Percentiles rank a stretch among this genome's conserved stretches.
Evolutionary conservation across 2,113 vertebrate genomes (phyloP).

Genomic region (Cyprinodon variegatus): DNA sequence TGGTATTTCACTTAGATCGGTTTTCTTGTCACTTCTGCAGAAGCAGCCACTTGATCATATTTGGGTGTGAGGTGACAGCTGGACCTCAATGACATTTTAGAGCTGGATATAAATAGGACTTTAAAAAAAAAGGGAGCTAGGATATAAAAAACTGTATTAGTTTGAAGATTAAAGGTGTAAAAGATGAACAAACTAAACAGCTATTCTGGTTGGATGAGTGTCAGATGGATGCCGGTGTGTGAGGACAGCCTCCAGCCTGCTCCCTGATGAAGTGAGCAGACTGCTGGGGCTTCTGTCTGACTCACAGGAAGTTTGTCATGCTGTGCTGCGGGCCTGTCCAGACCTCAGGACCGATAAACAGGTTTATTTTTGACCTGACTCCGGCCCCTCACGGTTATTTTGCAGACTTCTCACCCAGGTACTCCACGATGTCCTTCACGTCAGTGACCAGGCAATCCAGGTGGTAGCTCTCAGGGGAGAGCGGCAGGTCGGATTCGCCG

Average conservation of each 20-base stretch:
- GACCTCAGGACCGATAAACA: constrained; percentile 32
- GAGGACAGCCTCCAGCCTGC: constrained; percentile 23
- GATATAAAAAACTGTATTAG: not conserved
- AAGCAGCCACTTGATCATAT: constrained; percentile 3
- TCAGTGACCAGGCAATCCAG: constrained; percentile 92
- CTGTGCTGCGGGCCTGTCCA: constrained; percentile 36
- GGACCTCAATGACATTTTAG: constrained; percentile 3
- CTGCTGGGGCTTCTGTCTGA: constrained; percentile 33
- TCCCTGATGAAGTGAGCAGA: constrained; percentile 32
- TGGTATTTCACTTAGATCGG: not conserved
- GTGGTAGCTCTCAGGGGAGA: constrained; percentile 87
- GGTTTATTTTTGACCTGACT: constrained; percentile 51
- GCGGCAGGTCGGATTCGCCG: constrained; percentile 92
- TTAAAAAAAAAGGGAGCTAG: not conserved
- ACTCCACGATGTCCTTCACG: constrained; percentile 96
- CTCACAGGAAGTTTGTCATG: constrained; percentile 60
- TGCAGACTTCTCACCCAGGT: constrained; percentile 82
- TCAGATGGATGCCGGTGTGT: constrained; percentile 35
- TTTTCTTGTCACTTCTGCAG: constrained; percentile 12
- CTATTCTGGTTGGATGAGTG: constrained; percentile 19
- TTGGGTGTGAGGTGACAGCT: constrained; percentile 8
- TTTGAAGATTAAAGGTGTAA: constrained; percentile 1
- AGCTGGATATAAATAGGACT: not conserved
- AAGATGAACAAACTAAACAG: not conserved
- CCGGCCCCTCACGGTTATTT: not conserved